Percentiles rank a stretch among this genome's conserved stretches.
Conservation (phyloP, 2,888 invertebrate genomes). For the Caenorhabditis doughertyi region DNA sequence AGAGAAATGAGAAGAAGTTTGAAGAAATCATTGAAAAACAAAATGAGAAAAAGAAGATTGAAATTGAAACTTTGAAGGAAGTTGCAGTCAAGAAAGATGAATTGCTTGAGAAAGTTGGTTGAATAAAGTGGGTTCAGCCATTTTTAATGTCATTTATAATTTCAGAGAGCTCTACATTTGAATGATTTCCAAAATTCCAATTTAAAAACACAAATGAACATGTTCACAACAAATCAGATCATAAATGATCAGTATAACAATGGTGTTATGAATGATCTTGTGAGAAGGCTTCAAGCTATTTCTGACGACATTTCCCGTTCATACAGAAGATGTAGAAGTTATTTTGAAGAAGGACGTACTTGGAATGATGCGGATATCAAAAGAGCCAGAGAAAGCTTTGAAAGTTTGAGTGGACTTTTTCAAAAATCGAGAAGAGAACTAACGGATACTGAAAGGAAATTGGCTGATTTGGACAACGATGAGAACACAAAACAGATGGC, state of each 20-base stretch:
- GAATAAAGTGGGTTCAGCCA: background rate
- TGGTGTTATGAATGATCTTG: background rate
- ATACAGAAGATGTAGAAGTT: background rate
- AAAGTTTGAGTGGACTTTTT: background rate
- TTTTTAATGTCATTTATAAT: background rate
- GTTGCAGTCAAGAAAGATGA: constrained; percentile 1
- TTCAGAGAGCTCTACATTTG: background rate
- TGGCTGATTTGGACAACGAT: background rate
- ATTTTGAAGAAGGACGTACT: background rate
- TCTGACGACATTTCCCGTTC: too few relatives aligned
- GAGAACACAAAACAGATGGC: background rate
- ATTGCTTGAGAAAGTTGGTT: constrained; percentile 1
- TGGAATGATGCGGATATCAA: background rate
- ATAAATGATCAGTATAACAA: background rate
- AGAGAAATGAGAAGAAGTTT: background rate
- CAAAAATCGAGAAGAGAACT: background rate
- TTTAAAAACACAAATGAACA: background rate
- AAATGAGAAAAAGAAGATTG: background rate
- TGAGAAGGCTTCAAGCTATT: background rate
- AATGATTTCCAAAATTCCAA: background rate
- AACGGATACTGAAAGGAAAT: background rate
- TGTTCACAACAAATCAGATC: background rate
- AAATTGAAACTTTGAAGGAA: background rate
- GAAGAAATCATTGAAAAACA: background rate
- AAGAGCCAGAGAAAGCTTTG: background rate